phyloP scores from a whole-genome alignment of 2,113 vertebrate species.

The Callocephalon fimbriatum region DNA sequence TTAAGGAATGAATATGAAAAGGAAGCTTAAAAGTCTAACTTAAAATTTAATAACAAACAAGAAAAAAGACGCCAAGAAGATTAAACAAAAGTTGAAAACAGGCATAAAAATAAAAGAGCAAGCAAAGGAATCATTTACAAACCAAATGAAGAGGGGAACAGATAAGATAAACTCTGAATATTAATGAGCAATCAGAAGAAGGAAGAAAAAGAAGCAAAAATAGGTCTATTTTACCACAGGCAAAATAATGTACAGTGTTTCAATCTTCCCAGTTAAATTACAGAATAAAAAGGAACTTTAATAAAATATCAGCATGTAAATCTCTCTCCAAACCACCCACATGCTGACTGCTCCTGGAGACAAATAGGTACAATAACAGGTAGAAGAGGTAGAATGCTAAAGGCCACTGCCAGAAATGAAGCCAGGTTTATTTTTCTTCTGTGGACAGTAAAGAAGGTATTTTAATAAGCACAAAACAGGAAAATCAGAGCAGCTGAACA shows the following conservation, averaged over 20 bases:
- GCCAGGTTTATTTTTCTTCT: not conserved
- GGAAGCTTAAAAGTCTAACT: not conserved
- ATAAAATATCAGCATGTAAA: constrained; percentile 26
- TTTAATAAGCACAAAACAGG: not conserved
- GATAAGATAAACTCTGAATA: constrained; percentile 67
- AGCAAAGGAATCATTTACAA: constrained; percentile 66
- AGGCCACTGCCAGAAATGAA: not conserved
- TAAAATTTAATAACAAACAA: not conserved
- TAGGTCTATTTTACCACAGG: constrained; percentile 53
- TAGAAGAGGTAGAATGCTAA: constrained; percentile 28
- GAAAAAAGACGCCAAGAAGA: constrained; percentile 25
- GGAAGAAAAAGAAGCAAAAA: not conserved
- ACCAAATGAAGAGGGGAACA: constrained; percentile 57
- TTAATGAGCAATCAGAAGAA: constrained; percentile 51
- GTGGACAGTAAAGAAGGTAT: not conserved
- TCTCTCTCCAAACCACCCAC: constrained; percentile 56
- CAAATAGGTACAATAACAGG: constrained; percentile 11
- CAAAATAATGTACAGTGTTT: constrained; percentile 40
- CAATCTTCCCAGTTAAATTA: constrained; percentile 34
- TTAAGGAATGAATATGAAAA: constrained; percentile 16
- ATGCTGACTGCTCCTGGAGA: constrained; percentile 3
- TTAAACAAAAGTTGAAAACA: constrained; percentile 63
- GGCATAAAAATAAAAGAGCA: constrained; percentile 32
- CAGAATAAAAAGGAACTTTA: constrained; percentile 34
- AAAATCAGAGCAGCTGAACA: constrained; percentile 7